Evolutionary conservation across 2,797 vertebrate species (phyloP).

Genomic region (Siniperca obscura): DNA sequence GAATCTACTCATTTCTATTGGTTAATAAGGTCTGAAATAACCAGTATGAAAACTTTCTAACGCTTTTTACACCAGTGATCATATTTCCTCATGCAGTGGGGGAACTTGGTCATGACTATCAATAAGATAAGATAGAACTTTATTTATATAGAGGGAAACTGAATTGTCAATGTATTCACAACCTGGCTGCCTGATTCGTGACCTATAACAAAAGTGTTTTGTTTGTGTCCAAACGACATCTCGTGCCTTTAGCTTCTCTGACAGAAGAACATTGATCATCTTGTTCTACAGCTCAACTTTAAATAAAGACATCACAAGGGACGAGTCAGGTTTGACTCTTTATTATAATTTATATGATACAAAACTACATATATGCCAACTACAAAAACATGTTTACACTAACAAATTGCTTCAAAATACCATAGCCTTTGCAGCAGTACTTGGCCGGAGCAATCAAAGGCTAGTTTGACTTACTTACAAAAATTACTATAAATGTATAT

Average conservation of each 20-base stretch:
- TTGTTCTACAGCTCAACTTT: neutral
- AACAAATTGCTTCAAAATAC: neutral
- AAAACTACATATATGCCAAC: neutral
- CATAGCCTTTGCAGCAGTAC: neutral
- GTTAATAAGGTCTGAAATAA: neutral
- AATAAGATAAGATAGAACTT: neutral
- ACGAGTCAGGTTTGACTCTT: conserved; percentile 5
- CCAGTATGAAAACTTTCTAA: neutral
- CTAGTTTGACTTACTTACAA: neutral
- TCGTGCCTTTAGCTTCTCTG: neutral
- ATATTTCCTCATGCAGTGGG: neutral
- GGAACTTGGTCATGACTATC: neutral
- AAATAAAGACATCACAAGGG: neutral
- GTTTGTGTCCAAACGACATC: too few relatives aligned
- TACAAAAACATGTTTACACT: neutral
- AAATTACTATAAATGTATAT: neutral
- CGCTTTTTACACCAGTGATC: neutral
- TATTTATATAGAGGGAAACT: too few relatives aligned
- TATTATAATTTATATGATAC: conserved; percentile 38
- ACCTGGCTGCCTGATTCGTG: neutral
- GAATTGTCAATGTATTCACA: neutral
- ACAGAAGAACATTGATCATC: neutral
- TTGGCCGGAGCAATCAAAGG: neutral
- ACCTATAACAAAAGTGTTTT: neutral
- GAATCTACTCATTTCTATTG: too few relatives aligned